A percentile compares a stretch with the other conserved stretches of the same genome.
These are phyloP conservation scores for Amphiprion clarkii DNA, from an alignment of 2,797 vertebrate species.

Conservation along the genomic window DNA sequence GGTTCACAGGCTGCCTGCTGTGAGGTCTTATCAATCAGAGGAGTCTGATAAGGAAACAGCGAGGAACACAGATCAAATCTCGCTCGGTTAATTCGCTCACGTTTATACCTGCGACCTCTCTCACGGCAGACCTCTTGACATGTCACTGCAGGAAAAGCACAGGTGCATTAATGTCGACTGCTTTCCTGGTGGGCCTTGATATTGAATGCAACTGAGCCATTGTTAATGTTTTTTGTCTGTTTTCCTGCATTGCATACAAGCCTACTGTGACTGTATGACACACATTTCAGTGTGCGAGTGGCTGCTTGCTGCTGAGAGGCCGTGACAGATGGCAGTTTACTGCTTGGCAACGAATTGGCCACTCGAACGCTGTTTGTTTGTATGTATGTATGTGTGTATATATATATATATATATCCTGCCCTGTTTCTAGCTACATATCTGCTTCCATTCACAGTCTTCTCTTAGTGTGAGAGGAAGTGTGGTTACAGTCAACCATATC, in stretches of 20 bases:
- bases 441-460: conserved; percentile 29
- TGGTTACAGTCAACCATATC: conserved; percentile 18
- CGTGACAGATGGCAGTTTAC: conserved; percentile 52
- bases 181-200: too few relatives aligned
- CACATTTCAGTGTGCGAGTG: conserved; percentile 2
- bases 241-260: neutral
- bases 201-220: neutral
- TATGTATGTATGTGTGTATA: neutral
- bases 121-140: too few relatives aligned
- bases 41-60: too few relatives aligned
- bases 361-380: conserved; percentile 6
- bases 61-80: too few relatives aligned
- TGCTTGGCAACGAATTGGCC: conserved; percentile 23
- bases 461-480: conserved; percentile 7
- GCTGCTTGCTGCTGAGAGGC: conserved; percentile 17
- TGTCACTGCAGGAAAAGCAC: too few relatives aligned
- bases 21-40: too few relatives aligned
- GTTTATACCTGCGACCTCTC: too few relatives aligned
- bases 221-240: neutral
- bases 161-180: too few relatives aligned
- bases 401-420: conserved; percentile 18
- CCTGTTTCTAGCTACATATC: conserved; percentile 21
- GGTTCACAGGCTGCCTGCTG: too few relatives aligned
- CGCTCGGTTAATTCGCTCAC: too few relatives aligned
- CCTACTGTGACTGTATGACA: conserved; percentile 15